Conservation (phyloP, 2,797 vertebrate genomes). For the Poecile montanus region DNA sequence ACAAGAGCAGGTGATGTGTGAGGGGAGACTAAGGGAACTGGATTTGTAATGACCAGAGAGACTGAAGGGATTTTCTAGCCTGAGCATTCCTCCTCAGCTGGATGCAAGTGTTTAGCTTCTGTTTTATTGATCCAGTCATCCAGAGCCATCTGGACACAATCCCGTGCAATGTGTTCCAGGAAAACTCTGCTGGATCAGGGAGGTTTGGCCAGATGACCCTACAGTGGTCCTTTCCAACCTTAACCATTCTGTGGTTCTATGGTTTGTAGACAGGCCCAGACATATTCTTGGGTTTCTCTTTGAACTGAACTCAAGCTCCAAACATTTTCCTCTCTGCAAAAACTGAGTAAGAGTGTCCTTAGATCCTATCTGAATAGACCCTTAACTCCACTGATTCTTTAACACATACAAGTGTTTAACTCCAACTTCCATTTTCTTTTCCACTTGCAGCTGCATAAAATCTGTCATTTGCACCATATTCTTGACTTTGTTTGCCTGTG, state of each 20-base stretch:
- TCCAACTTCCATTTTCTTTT: not conserved
- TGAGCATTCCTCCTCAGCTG: not conserved
- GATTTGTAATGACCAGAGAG: not conserved
- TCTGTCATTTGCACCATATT: not conserved
- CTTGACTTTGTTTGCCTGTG: not conserved
- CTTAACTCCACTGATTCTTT: not conserved
- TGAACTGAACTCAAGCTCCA: not conserved
- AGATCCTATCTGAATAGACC: not conserved
- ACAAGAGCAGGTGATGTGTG: not conserved
- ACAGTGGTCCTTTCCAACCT: not conserved
- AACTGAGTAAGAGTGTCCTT: not conserved
- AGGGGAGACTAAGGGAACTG: not conserved
- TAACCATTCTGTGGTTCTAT: not conserved
- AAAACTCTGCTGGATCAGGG: not conserved
- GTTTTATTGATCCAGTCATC: not conserved
- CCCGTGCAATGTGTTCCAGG: not conserved
- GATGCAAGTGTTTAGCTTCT: not conserved
- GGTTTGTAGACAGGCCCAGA: not conserved
- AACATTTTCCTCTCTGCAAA: not conserved
- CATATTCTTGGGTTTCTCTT: not conserved
- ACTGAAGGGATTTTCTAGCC: not conserved
- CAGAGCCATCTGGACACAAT: accelerated
- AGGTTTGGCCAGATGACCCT: accelerated
- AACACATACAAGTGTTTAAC: not conserved
- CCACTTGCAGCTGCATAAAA: not conserved